Percentiles rank a stretch among this genome's conserved stretches.
These are phyloP conservation scores for Dendrophyllia cribrosa DNA, from an alignment of 64 coral and sea anemone species.

Conservation along the genomic window DNA sequence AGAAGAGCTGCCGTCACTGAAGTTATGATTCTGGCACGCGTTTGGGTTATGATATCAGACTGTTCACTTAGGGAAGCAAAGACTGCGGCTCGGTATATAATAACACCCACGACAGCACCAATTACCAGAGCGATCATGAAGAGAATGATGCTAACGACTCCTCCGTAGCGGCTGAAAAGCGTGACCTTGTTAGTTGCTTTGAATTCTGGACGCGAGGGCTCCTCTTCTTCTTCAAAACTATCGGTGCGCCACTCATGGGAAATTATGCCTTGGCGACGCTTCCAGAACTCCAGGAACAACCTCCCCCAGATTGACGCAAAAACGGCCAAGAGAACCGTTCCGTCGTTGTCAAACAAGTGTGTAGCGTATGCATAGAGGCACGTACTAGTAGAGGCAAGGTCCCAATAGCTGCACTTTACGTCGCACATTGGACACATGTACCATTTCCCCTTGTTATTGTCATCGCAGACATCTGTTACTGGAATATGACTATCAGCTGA, in stretches of 20 bases:
- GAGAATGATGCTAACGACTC: slow-evolving; percentile 28
- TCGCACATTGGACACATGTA: slow-evolving; percentile 92
- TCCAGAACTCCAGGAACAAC: slow-evolving; percentile 89
- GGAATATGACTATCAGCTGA: slow-evolving; percentile 47
- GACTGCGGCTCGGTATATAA: slow-evolving; percentile 75
- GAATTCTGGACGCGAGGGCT: slow-evolving; percentile 82
- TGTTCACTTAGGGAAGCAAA: slow-evolving; percentile 73
- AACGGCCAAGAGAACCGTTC: slow-evolving; percentile 66
- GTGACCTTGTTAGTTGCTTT: slow-evolving; percentile 32
- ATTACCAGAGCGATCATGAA: slow-evolving; percentile 81
- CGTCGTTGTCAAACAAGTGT: slow-evolving; percentile 83
- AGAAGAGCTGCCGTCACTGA: slow-evolving; percentile 71
- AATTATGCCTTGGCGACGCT: slow-evolving; percentile 76
- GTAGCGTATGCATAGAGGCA: slow-evolving; percentile 71
- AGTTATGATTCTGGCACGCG: slow-evolving; percentile 73
- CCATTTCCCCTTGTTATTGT: slow-evolving; percentile 39
- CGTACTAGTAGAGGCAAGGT: slow-evolving; percentile 21
- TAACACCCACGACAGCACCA: slow-evolving; percentile 72
- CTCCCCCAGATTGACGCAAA: slow-evolving; percentile 85
- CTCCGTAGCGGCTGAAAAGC: slow-evolving; percentile 45
- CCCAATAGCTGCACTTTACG: slow-evolving; percentile 76
- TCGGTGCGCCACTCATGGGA: slow-evolving; percentile 76
- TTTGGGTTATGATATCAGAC: slow-evolving; percentile 10
- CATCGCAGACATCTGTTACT: slow-evolving; percentile 66
- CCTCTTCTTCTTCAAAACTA: slow-evolving; percentile 69